Conservation (phyloP, 2,113 vertebrate species). For the Todiramphus chloris region DNA sequence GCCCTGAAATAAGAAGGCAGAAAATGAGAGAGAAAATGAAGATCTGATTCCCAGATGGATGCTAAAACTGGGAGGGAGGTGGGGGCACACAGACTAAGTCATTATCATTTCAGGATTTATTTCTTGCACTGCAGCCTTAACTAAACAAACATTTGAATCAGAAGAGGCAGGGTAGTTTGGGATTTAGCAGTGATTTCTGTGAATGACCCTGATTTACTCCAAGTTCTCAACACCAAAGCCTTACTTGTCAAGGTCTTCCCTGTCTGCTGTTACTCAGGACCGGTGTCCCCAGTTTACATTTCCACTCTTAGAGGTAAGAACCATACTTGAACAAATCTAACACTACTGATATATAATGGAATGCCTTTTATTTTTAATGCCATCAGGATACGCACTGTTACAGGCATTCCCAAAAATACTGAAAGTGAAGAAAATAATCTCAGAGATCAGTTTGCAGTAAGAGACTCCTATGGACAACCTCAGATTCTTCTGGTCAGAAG, state of each 20-base stretch:
- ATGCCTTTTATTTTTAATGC: background rate
- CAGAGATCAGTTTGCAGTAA: background rate
- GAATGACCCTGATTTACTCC: background rate
- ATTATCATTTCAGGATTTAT: conserved; percentile 32
- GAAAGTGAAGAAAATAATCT: background rate
- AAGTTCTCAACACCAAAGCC: background rate
- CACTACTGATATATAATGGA: background rate
- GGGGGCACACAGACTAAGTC: background rate
- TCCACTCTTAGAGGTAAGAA: background rate
- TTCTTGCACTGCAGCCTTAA: background rate
- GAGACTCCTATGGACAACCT: background rate
- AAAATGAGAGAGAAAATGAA: conserved; percentile 44
- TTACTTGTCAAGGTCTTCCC: conserved; percentile 18
- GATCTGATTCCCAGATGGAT: conserved; percentile 51
- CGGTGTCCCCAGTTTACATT: background rate
- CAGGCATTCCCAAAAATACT: background rate
- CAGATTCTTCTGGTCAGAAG: background rate
- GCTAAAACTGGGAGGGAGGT: conserved; percentile 14
- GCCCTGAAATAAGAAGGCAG: conserved; percentile 32
- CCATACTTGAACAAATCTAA: background rate
- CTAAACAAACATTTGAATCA: conserved; percentile 17
- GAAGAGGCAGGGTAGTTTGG: background rate
- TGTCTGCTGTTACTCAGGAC: background rate
- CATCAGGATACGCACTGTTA: background rate
- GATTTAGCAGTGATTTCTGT: background rate